phyloP scores from a whole-genome alignment of 35 echinoderm and acorn worm genomes.

The Heliocidaris tuberculata region DNA sequence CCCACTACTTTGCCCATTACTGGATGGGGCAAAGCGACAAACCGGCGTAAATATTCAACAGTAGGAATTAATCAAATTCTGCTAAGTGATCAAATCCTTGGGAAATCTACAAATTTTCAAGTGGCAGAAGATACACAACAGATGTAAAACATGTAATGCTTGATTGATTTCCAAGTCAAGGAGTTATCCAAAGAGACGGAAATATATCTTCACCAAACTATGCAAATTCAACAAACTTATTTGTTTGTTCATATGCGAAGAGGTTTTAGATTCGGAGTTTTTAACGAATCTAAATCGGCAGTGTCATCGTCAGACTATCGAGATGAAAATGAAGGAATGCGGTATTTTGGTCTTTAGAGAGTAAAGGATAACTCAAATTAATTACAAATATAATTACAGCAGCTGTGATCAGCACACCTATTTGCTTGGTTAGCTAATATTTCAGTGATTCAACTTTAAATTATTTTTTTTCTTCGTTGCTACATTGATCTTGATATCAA shows the following conservation, averaged over 20 bases:
- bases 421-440: neutral
- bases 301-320: neutral
- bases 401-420: neutral
- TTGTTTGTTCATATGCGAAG: no score
- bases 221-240: no score
- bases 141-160: no score
- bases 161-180: no score
- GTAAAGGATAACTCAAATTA: neutral
- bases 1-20: neutral
- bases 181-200: no score
- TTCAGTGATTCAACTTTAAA: neutral
- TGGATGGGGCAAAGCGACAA: neutral
- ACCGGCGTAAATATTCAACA: neutral
- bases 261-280: no score
- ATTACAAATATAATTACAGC: neutral
- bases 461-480: no score
- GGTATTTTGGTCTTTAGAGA: neutral
- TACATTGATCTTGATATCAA: neutral
- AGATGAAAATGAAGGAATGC: neutral
- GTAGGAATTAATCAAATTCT: neutral
- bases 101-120: neutral
- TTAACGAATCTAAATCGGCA: neutral
- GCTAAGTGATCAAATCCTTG: neutral
- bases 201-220: no score
- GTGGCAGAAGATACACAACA: neutral